Conservation (phyloP, 2,888 invertebrate genomes). For the Orthonevra nobilis region DNA sequence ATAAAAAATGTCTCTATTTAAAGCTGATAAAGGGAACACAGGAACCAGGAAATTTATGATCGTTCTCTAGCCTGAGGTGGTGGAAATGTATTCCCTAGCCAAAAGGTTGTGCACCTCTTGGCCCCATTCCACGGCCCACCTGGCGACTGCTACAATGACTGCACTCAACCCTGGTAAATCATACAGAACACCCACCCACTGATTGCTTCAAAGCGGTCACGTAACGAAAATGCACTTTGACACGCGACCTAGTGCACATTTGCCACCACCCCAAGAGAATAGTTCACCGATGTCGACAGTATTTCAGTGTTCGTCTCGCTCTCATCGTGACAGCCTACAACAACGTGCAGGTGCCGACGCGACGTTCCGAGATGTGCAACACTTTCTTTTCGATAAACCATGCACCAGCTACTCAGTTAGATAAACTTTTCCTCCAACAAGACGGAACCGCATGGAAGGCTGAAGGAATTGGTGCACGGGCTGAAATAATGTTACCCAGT, state of each 20-base stretch:
- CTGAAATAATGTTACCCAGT: slow-evolving; percentile 38
- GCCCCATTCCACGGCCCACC: slow-evolving; percentile 19
- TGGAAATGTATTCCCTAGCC: slow-evolving; percentile 27
- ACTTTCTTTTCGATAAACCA: slow-evolving; percentile 21
- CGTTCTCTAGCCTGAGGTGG: slow-evolving; percentile 16
- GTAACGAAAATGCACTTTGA: slow-evolving; percentile 58
- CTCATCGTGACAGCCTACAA: neutral
- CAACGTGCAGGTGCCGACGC: neutral
- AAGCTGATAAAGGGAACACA: slow-evolving; percentile 30
- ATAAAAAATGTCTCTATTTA: slow-evolving; percentile 39
- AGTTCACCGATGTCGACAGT: slow-evolving; percentile 9
- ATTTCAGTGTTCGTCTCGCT: neutral
- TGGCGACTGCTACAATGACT: neutral
- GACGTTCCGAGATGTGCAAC: slow-evolving; percentile 11
- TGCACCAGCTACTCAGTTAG: slow-evolving; percentile 1
- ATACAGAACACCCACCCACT: slow-evolving; percentile 15
- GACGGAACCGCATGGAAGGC: neutral
- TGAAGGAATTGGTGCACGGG: neutral
- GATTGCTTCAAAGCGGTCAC: slow-evolving; percentile 26
- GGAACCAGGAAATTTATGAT: slow-evolving; percentile 34
- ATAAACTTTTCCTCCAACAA: slow-evolving; percentile 15
- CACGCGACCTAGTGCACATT: slow-evolving; percentile 41
- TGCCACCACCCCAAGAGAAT: neutral
- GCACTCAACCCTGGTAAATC: neutral
- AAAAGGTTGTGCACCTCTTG: slow-evolving; percentile 39